Percentiles rank a stretch among this genome's conserved stretches.
These are phyloP conservation scores for Netelia inedita DNA, from an alignment of 2,888 invertebrate genomes.

Conservation along the genomic window DNA sequence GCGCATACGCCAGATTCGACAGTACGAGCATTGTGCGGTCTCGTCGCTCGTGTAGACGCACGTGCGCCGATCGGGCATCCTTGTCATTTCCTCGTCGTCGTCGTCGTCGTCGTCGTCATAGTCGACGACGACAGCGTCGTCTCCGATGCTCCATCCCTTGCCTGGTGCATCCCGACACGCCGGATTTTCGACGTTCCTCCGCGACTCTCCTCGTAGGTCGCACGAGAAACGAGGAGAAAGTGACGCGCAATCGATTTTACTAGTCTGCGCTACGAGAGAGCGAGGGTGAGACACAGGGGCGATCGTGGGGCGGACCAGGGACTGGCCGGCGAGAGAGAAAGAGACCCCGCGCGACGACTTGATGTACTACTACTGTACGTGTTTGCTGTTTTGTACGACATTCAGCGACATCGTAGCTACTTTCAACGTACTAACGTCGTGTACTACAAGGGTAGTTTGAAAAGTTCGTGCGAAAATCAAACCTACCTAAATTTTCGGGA, in stretches of 20 bases:
- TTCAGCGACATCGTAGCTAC: neutral
- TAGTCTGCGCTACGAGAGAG: slow-evolving; percentile 10
- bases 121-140: neutral
- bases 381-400: neutral
- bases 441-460: slow-evolving; percentile 1
- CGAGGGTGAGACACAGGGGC: neutral
- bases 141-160: neutral
- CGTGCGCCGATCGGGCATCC: neutral
- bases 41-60: slow-evolving; percentile 3
- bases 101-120: too few species aligned
- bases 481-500: neutral
- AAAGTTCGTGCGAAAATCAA: neutral
- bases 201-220: neutral
- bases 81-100: neutral
- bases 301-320: neutral
- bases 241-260: slow-evolving; percentile 54
- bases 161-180: slow-evolving; percentile 12
- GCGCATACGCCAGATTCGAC: neutral
- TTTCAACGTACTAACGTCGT: neutral
- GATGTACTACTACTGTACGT: slow-evolving; percentile 5
- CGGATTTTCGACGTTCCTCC: neutral
- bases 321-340: too few species aligned
- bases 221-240: slow-evolving; percentile 41
- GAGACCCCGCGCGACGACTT: neutral
- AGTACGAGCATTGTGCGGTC: neutral